Conservation (phyloP, 2,797 vertebrate species). For the Gymnopithys bicolor region DNA sequence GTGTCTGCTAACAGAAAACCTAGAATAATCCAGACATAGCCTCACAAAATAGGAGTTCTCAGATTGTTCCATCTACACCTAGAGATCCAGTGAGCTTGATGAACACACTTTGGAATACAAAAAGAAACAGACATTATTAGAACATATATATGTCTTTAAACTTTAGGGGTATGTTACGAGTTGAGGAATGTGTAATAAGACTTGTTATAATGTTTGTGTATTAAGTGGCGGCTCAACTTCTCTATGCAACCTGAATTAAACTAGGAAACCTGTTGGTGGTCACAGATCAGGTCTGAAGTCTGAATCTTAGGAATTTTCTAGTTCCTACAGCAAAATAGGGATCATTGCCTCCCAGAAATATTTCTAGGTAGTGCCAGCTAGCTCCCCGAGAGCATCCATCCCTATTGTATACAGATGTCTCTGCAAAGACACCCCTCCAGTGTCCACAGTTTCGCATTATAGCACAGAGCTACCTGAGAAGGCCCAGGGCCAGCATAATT, state of each 20-base stretch:
- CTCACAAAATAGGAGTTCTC: not conserved
- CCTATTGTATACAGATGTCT: fast-evolving
- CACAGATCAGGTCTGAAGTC: not conserved
- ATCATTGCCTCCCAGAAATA: not conserved
- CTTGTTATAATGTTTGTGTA: not conserved
- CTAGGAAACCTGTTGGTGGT: not conserved
- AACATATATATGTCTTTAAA: not conserved
- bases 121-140: not conserved
- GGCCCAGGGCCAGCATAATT: not conserved
- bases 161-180: not conserved
- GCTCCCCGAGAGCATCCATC: not conserved
- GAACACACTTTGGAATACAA: not conserved
- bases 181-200: not conserved
- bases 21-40: not conserved
- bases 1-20: not conserved
- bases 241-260: not conserved
- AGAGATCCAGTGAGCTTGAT: not conserved
- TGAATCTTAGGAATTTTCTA: not conserved
- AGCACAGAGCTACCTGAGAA: not conserved
- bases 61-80: not conserved
- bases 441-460: not conserved
- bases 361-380: not conserved
- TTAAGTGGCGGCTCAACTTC: not conserved
- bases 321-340: not conserved
- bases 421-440: fast-evolving